phyloP scores from a whole-genome alignment of 2,113 vertebrate species.

The Garra rufa region DNA sequence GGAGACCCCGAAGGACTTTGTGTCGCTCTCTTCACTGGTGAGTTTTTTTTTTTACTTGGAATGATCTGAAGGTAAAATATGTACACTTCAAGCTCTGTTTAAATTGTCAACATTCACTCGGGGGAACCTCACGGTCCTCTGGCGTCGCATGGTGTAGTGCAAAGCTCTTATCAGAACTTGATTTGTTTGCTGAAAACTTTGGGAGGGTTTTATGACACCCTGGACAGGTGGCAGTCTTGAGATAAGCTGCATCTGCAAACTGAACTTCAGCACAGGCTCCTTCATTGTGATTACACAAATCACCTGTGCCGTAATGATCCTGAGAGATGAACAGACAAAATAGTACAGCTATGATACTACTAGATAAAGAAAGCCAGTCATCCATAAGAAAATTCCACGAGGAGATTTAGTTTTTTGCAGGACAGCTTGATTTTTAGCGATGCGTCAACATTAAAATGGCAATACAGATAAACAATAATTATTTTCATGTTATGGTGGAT shows the following conservation, averaged over 20 bases:
- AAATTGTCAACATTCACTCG: conserved; percentile 47
- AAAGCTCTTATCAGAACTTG: conserved; percentile 27
- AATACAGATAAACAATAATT: neutral
- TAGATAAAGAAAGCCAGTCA: neutral
- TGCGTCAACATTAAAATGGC: neutral
- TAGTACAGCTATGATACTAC: neutral
- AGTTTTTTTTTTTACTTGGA: conserved; percentile 50
- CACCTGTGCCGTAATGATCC: conserved; percentile 6
- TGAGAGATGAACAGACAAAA: neutral
- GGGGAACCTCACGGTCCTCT: neutral
- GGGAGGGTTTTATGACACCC: conserved; percentile 53
- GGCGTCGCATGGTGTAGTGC: neutral
- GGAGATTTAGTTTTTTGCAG: neutral
- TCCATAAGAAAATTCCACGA: neutral
- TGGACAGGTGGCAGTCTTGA: conserved; percentile 53
- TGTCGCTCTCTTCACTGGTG: conserved; percentile 91
- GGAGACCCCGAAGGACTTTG: conserved; percentile 87
- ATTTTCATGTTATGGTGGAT: neutral
- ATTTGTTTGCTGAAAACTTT: conserved; percentile 59
- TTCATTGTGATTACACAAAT: conserved; percentile 16
- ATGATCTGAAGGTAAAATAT: neutral
- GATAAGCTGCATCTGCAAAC: conserved; percentile 45
- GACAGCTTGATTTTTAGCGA: neutral
- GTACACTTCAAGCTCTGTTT: conserved; percentile 34
- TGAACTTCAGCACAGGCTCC: conserved; percentile 61